Evolutionary conservation across 1,140 invertebrate genomes (phyloP).

Genomic region (Drosophila pallidifrons): DNA sequence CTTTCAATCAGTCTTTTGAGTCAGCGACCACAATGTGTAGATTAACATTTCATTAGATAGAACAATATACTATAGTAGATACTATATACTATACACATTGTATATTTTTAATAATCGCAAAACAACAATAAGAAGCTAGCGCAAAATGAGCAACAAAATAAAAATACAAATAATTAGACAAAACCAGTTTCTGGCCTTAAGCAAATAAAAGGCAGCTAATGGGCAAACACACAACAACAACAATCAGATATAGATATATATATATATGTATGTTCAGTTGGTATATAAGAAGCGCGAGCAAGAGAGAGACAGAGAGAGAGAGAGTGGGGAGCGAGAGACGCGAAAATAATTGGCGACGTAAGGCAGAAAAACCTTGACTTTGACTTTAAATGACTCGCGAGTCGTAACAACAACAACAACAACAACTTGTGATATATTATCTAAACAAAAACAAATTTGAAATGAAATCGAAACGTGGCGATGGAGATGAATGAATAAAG

Average conservation of each 20-base stretch:
- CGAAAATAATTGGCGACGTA: constrained; percentile 78
- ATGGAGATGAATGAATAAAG: constrained; percentile 69
- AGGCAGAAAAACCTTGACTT: constrained; percentile 85
- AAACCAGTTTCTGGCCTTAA: constrained; percentile 69
- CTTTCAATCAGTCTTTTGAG: constrained; percentile 18
- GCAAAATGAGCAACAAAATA: constrained; percentile 39
- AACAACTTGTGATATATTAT: constrained; percentile 66
- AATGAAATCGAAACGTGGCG: constrained; percentile 76
- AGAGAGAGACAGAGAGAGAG: no score
- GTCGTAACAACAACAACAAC: constrained; percentile 33
- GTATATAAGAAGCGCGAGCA: constrained; percentile 19
- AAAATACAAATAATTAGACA: constrained; percentile 71
- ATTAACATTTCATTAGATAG: constrained; percentile 68
- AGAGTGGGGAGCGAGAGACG: constrained; percentile 40
- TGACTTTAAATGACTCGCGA: constrained; percentile 84
- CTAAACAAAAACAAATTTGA: constrained; percentile 78
- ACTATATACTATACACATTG: constrained; percentile 29
- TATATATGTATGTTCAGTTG: neutral
- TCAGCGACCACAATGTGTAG: constrained; percentile 21
- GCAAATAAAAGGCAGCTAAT: constrained; percentile 48
- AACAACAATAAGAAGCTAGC: constrained; percentile 45
- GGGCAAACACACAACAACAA: constrained; percentile 45
- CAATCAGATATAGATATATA: constrained; percentile 15
- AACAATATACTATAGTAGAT: constrained; percentile 22
- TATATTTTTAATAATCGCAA: constrained; percentile 67